Evolutionary conservation across 2,113 vertebrate species (phyloP), one percentile per base, ranked within the genome.

Genomic region (Glaucidium brasilianum): DNA sequence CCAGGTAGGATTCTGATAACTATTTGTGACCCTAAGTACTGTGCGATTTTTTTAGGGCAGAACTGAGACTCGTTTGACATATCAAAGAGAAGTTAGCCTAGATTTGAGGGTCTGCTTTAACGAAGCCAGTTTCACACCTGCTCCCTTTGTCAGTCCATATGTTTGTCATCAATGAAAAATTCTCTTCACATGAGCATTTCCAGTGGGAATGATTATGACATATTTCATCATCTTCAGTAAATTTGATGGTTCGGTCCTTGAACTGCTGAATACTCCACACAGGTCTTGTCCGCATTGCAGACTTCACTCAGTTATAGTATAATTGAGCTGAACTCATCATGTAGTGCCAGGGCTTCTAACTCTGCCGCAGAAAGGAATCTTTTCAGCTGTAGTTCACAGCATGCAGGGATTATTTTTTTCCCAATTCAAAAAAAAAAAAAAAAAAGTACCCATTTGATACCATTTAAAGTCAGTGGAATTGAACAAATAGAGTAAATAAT

Each of bases 121-220:
- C 81, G 85, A 96, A 97, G 88, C 76, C 88, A 76, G 92, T 97
- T 97, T 97, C 94, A 97, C 97, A 98, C 96, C 92, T 97, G 94
- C 92, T 97, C 91, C 91, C 83, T 97, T 97, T 96, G 93, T 96
- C 94, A 94, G 67, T 95, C 90, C 78, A 35, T 95, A 95, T 96
- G 97, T 96, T 97, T 97, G 87, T 97, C 96, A 92, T 97, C 91
- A 95, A 76, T 96, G 96, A 94, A 97, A 96, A 96, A 93, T 95
- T 85, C 71, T 95, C 83, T 96, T 94, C 83, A 88, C 71, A 91
- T 3, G 72, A 97, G 56, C 47, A 62, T 96, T 97, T 97, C 72
- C 89, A 90, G 82, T 88, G 47, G 85, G 92, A 95, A 96, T 97
- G 87, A 95, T 96, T 97, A 97, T 97, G 94, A 95, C 90, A 96